These are phyloP conservation scores for Amiota minor DNA, from an alignment of 2,888 invertebrate species.

Conservation along the genomic window DNA sequence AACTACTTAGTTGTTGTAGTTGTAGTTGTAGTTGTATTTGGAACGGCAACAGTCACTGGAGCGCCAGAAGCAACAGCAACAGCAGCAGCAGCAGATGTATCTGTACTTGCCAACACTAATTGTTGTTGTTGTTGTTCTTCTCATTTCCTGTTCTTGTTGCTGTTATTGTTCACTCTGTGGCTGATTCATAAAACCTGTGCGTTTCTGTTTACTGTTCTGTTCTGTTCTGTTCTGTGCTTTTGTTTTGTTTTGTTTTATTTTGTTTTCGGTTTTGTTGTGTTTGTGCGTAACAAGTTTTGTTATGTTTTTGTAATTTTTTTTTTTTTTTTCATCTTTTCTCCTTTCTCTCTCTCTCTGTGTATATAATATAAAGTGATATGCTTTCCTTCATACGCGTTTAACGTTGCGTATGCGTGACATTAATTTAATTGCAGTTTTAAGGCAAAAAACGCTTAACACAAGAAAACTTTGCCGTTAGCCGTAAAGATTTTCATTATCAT, in stretches of 20 bases:
- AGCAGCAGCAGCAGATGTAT: constrained; percentile 42
- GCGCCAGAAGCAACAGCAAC: not conserved
- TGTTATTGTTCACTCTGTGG: constrained; percentile 51
- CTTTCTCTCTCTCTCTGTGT: not conserved
- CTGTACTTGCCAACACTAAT: constrained; percentile 60
- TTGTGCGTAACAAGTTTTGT: not conserved
- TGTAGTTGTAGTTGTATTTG: too few species aligned
- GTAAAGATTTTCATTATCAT: constrained; percentile 24
- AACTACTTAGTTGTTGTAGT: too few species aligned
- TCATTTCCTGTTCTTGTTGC: constrained; percentile 46
- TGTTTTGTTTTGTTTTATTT: constrained; percentile 26
- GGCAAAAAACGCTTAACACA: constrained; percentile 45
- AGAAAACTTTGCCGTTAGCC: constrained; percentile 15
- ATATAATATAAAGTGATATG: too few species aligned
- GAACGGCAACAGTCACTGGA: not conserved
- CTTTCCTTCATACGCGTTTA: constrained; percentile 40
- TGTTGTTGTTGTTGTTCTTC: constrained; percentile 46
- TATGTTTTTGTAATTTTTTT: not conserved
- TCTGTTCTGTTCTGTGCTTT: constrained; percentile 33
- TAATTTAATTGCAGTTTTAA: constrained; percentile 65
- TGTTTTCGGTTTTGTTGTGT: not conserved
- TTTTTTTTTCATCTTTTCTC: not conserved
- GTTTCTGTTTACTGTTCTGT: constrained; percentile 47
- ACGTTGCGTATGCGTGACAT: constrained; percentile 66
- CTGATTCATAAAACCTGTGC: constrained; percentile 61